Conservation (phyloP, 1,140 invertebrate species). For the Pseudomyrmex flavicornis region DNA sequence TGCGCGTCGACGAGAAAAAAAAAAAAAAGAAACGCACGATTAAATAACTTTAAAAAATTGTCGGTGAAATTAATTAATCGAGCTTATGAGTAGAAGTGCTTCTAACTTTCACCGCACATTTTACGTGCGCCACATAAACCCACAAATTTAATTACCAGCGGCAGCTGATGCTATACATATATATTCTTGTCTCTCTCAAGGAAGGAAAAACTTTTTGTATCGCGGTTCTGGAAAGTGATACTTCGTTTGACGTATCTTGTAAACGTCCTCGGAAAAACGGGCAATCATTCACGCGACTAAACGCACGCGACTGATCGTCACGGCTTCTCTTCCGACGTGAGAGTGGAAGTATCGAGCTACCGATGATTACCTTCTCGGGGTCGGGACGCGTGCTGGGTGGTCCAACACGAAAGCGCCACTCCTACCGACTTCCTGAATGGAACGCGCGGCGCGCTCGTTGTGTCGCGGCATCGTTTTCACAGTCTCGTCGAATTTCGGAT, state of each 20-base stretch:
- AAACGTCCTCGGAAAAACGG: not conserved
- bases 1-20: not conserved
- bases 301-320: constrained; percentile 53
- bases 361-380: constrained; percentile 48
- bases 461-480: constrained; percentile 60
- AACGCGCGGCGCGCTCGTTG: constrained; percentile 46
- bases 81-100: too few species aligned
- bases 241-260: not conserved
- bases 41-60: not conserved
- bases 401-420: constrained; percentile 62
- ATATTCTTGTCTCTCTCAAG: too few species aligned
- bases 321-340: not conserved
- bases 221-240: not conserved
- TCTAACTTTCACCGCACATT: too few species aligned
- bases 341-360: constrained; percentile 25
- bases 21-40: not conserved
- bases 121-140: too few species aligned
- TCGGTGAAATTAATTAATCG: too few species aligned
- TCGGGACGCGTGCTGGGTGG: constrained; percentile 57
- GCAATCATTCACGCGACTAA: constrained; percentile 48
- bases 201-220: not conserved
- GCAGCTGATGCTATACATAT: too few species aligned
- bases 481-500: constrained; percentile 72
- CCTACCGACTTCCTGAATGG: constrained; percentile 67
- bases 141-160: too few species aligned